phyloP scores from a whole-genome alignment of 2,113 vertebrate species.

The Falcunculus frontatus region DNA sequence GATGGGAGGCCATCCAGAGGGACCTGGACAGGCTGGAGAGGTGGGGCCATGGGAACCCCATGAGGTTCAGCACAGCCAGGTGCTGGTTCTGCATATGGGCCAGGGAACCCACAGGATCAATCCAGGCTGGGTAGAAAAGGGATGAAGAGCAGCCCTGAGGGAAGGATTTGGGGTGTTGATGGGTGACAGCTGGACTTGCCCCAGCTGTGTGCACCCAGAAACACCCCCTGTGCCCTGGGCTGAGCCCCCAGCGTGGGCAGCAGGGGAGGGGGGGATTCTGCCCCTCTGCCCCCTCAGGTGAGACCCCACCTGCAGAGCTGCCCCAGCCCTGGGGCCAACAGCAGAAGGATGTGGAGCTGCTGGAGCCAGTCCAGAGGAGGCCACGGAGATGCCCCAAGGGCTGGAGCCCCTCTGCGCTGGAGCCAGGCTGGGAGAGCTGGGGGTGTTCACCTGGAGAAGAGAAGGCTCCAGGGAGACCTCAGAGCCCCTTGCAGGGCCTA shows the following conservation, averaged over 20 bases:
- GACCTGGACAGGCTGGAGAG: neutral
- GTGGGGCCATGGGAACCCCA: neutral
- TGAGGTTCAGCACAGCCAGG: neutral
- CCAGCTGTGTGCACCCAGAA: accelerated
- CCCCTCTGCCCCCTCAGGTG: neutral
- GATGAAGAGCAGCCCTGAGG: neutral
- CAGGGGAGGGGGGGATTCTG: neutral
- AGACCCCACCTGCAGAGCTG: neutral
- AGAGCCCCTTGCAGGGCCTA: neutral
- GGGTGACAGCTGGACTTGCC: accelerated
- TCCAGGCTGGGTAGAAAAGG: neutral
- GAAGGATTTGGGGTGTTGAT: too few species aligned
- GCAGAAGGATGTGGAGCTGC: neutral
- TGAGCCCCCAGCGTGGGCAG: neutral
- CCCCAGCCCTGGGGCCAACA: neutral
- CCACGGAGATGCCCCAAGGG: accelerated
- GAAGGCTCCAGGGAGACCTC: neutral
- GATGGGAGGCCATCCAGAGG: neutral
- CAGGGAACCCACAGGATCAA: accelerated
- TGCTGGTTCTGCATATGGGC: neutral
- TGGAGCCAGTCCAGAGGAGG: accelerated
- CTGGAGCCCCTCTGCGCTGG: neutral
- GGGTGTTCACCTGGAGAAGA: neutral
- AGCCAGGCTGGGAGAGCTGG: neutral
- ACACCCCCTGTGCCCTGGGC: neutral